Base-by-base conservation (phyloP, 2,113 vertebrate genomes). In the Sapayoa aenigma region DNA sequence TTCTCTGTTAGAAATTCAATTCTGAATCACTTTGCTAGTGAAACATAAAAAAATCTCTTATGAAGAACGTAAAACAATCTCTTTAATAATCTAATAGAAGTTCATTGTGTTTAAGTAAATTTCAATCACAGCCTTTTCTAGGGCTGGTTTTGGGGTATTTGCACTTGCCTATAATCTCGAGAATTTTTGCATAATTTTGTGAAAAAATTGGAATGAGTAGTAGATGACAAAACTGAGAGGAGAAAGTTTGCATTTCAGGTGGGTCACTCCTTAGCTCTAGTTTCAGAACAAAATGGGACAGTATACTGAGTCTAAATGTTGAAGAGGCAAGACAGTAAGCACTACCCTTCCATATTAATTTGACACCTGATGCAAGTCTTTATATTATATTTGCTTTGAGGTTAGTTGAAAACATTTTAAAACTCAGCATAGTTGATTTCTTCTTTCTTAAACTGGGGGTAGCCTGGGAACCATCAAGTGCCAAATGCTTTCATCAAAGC, bases 401-500 rank as follows among this genome's bases (percentile, higher is more conserved):
- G 19, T 91, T 87, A 62, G n/a, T 83, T 74, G 74, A 94, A 90
- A 91, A 67, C 33, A 72, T 94, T 92, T 96, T 87, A 96, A 82
- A 37, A 80, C 92, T 93, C 46, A 39, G 81, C 82, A 93, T 39
- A 89, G 66, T 96, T 71, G 55, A 41, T 85, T 78, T 90, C 60
- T 67, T 65, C 18, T 73, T 76, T 89, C 88, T 93, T 71, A 42
- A 95, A 89, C n/a, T 76, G 86, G 19, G 79, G 91, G 77, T 87
- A 91, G 83, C 94, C 96, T 98, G 97, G 97, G 96, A 97, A 96
- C 93, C 93, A 96, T 96, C 97, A 97, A 96, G 66, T 93, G 89
- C 92, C 94, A 97, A 95, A 93, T 71, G 68, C 83, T 97, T 97
- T 97, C 94, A 96, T 94, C 93, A 83, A 95, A 74, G 84, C 49